Evolutionary conservation across 2,797 vertebrate species (phyloP), one percentile per base, ranked within the genome.

Genomic region (Phalloptychus januarius): DNA sequence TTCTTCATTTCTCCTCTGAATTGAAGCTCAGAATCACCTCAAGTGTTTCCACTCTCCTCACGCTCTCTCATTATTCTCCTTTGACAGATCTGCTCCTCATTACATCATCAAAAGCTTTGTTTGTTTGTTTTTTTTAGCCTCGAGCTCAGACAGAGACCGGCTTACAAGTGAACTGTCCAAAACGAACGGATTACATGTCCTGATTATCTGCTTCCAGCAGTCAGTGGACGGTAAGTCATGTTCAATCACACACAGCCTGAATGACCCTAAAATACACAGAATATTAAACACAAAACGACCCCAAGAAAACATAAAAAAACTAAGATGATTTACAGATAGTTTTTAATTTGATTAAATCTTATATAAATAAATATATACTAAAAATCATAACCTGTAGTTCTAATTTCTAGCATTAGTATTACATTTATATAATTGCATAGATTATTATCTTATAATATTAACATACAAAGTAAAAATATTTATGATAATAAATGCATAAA

Each of bases 181-280:
- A 89, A 83, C 61, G 88, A 81, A 18, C 80, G 88, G 90, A 91
- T 93, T 93, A 92, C 83, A 87, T 18, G 76, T 80, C 23, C 15
- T 72, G 88, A 87, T 89, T 75, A 84, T 87, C 75, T 69, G 25
- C 67, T 20, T 80, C 36, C 83, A 76, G 77, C 76, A 81, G 81
- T 83, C 88, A 75, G 83, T 28, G 7, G 71, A 65, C 58, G 78
- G 71, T 75, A 70, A 77, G 78, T 65, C 77, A 4, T 74, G 80
- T 76, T 87, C 65, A 75, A 69, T 69, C 63, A 46, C 6, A 7
- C 28, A 4, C 3, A 15, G 4, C 2, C 50, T 33, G 79, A 44
- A 76, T 23, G 16, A 75, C 1, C 11, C 11, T 7, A 16, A 56
- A 52, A n/a, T 72, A 0, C 2, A 50, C 52, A 33, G 58, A 31